Evolutionary conservation across 2,888 invertebrate species (phyloP).

Genomic region (Conomelus anceps): DNA sequence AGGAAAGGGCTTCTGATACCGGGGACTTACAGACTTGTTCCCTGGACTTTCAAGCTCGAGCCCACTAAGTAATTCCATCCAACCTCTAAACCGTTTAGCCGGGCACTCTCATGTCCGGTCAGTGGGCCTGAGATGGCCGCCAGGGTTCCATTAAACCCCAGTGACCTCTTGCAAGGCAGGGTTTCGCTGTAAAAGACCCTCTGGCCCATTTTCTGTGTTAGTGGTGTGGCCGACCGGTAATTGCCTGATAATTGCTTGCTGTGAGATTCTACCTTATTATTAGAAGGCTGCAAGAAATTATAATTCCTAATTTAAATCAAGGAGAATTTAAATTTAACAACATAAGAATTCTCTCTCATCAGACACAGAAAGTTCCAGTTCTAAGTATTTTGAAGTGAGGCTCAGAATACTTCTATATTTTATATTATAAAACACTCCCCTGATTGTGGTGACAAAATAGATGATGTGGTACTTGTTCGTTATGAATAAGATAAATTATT

Average conservation of each 20-base stretch:
- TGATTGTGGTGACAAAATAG: too few relatives aligned
- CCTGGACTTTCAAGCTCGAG: background rate
- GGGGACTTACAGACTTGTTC: background rate
- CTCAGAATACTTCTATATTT: too few relatives aligned
- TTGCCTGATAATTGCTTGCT: background rate
- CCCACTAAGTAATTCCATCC: slow-evolving; percentile 1
- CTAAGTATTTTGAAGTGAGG: too few relatives aligned
- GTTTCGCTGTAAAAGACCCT: background rate
- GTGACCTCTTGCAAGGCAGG: background rate
- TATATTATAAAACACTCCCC: too few relatives aligned
- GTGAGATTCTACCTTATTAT: background rate
- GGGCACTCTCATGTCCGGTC: background rate
- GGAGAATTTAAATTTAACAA: too few relatives aligned
- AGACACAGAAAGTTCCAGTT: background rate
- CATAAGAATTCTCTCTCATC: too few relatives aligned
- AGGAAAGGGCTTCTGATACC: background rate
- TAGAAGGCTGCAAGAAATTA: background rate
- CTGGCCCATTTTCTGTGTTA: background rate
- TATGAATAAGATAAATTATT: too few relatives aligned
- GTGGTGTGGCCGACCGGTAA: background rate
- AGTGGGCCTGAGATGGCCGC: background rate
- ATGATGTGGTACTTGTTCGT: too few relatives aligned
- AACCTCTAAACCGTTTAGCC: slow-evolving; percentile 3
- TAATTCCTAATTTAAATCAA: background rate
- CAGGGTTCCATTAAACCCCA: background rate